A percentile compares a stretch with the other conserved stretches of the same genome.
phyloP scores from a whole-genome alignment of 2,797 vertebrate genomes.

The Parambassis ranga region DNA sequence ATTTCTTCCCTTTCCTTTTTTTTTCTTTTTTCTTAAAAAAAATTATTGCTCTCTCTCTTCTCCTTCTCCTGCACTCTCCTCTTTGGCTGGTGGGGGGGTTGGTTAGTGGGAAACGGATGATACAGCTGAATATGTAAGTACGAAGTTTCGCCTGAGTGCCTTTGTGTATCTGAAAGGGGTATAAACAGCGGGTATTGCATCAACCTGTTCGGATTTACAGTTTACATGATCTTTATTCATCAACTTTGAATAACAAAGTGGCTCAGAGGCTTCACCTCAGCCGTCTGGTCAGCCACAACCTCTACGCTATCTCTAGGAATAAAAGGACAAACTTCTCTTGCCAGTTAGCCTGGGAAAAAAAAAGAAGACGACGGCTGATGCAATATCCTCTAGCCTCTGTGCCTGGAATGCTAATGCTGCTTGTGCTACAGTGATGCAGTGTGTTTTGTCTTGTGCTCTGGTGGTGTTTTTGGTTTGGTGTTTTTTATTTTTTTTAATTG shows the following conservation, averaged over 20 bases:
- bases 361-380: constrained; percentile 76
- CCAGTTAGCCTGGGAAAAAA: constrained; percentile 33
- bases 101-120: constrained; percentile 98
- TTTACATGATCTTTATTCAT: constrained; percentile 33
- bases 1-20: constrained; percentile 72
- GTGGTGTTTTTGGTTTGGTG: constrained; percentile 19
- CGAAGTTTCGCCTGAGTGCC: constrained; percentile 67
- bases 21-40: constrained; percentile 61
- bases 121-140: constrained; percentile 99
- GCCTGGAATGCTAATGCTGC: constrained; percentile 63
- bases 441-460: constrained; percentile 37
- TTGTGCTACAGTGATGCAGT: constrained; percentile 47
- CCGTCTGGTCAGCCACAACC: constrained; percentile 8
- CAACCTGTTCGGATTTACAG: constrained; percentile 42
- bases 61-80: constrained; percentile 73
- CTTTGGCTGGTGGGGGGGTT: constrained; percentile 74
- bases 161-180: constrained; percentile 54
- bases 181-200: constrained; percentile 76
- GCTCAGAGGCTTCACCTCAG: constrained; percentile 27
- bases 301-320: constrained; percentile 12
- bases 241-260: constrained; percentile 36
- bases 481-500: neutral
- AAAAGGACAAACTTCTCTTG: constrained; percentile 23
- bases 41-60: constrained; percentile 55
- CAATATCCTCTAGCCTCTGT: constrained; percentile 71